phyloP scores from a whole-genome alignment of 2,888 invertebrate genomes.

The Galerucella calmariensis region DNA sequence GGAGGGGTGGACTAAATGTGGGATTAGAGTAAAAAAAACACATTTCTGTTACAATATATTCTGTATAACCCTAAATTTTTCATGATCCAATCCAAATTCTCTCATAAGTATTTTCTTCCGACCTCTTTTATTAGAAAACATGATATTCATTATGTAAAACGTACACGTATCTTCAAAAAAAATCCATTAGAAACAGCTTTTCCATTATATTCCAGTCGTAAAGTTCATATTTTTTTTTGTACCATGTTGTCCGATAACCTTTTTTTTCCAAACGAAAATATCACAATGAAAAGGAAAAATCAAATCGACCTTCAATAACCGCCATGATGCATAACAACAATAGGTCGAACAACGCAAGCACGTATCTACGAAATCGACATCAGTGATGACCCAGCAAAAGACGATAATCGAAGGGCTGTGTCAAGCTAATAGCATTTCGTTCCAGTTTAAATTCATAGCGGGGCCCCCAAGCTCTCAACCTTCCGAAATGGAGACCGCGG shows the following conservation, averaged over 20 bases:
- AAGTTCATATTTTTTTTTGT: background rate
- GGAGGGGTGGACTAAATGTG: no score
- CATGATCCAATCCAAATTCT: no score
- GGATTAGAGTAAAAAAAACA: no score
- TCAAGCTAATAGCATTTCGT: conserved; percentile 28
- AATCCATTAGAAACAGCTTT: background rate
- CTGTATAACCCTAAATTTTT: no score
- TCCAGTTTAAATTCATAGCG: conserved; percentile 39
- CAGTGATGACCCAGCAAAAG: conserved; percentile 40
- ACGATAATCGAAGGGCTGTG: conserved; percentile 42
- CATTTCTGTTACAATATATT: no score
- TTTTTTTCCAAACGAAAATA: conserved; percentile 10
- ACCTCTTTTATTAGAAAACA: background rate
- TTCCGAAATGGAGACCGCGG: conserved; percentile 2
- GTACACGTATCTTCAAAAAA: no score
- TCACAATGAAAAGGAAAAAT: conserved; percentile 13
- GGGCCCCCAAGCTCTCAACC: conserved; percentile 16
- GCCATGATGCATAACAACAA: conserved; percentile 35
- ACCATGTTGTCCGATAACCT: background rate
- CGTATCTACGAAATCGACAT: conserved; percentile 34
- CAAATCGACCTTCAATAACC: background rate
- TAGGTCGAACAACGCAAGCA: conserved; percentile 30
- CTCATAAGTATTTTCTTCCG: background rate
- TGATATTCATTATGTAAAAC: background rate
- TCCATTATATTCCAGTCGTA: background rate